Evolutionary conservation across 2,888 invertebrate species (phyloP), one percentile per base, ranked within the genome.

Genomic region (Scelioninae gen. 1): DNA sequence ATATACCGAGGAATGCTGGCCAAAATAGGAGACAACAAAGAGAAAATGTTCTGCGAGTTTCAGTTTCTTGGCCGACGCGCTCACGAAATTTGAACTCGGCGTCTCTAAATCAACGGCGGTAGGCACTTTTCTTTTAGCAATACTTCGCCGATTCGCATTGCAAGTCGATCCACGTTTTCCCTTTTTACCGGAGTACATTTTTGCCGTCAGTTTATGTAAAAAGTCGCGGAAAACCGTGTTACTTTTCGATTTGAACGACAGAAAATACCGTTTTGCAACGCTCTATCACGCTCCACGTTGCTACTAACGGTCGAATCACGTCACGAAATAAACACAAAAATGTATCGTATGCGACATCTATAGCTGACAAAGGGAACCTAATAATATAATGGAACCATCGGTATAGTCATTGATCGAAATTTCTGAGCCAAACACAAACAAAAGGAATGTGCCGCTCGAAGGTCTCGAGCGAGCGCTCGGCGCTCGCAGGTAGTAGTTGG

Each of bases 61-160:
- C n/a, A n/a, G n/a, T n/a, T n/a, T n/a, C n/a, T n/a, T n/a, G n/a
- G 66, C 66, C 38, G 53, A 51, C 53, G 63, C 32, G 34, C 53
- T 74, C 32, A 34, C 63, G 38, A 65, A 55, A 63, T 56, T 23
- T 47, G 63, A 65, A 63, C 9, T 10, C 23, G 63, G 34, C 55
- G 63, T 74, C 63, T 65, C 51, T n/a, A 74, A 62, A 43, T 43
- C 43, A 68, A 56, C 43, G 45, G 56, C 68, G 56, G 68, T 56
- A 56, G 45, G 53, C 55, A 71, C 71, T 71, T 71, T 71, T 49
- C 71, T 74, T 31, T n/a, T n/a, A n/a, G n/a, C n/a, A n/a, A n/a
- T n/a, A n/a, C n/a, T n/a, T n/a, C n/a, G n/a, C n/a, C n/a, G 51
- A 40, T 38, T 66, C 51, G 51, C 53, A 51, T 47, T 66, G 51